Percentiles rank a stretch among this genome's conserved stretches.
These are phyloP conservation scores for Bryconaethiops microstoma DNA, from an alignment of 2,797 vertebrate species.

Conservation along the genomic window DNA sequence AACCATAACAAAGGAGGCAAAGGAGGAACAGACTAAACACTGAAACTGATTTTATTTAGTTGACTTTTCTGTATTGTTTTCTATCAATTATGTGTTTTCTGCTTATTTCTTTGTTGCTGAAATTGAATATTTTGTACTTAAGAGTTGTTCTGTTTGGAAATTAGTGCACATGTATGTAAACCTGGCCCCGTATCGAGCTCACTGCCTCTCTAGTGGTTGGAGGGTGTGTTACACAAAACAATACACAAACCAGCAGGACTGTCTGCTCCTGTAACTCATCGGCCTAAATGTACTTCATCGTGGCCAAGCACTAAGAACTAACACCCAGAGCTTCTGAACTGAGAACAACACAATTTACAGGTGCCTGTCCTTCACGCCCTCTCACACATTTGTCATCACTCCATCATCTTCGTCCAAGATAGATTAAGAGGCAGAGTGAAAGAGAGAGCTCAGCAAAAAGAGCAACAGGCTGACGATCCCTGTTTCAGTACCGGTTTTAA, in stretches of 20 bases:
- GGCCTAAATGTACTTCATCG: constrained; percentile 43
- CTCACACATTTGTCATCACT: constrained; percentile 35
- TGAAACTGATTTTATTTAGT: too few relatives aligned
- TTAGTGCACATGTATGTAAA: background rate
- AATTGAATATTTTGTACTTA: too few relatives aligned
- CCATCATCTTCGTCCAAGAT: constrained; percentile 12
- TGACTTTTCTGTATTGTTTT: too few relatives aligned
- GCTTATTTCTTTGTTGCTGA: too few relatives aligned
- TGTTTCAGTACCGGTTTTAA: background rate
- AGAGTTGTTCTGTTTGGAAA: too few relatives aligned
- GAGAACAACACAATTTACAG: constrained; percentile 40
- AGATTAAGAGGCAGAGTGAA: background rate
- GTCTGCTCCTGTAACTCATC: constrained; percentile 48
- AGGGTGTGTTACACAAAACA: constrained; percentile 10
- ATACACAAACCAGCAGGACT: constrained; percentile 15
- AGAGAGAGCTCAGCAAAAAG: background rate
- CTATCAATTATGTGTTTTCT: too few relatives aligned
- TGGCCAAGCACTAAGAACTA: constrained; percentile 36
- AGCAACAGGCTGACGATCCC: background rate
- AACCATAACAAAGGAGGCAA: too few relatives aligned
- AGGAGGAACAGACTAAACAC: too few relatives aligned
- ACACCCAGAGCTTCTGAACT: constrained; percentile 28
- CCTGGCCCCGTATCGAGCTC: background rate
- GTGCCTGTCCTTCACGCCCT: constrained; percentile 41
- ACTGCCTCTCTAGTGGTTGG: constrained; percentile 45